Percentiles rank a stretch among this genome's conserved stretches.
phyloP scores from a whole-genome alignment of 2,113 vertebrate genomes.

The Cyphomyrus discorhynchus region DNA sequence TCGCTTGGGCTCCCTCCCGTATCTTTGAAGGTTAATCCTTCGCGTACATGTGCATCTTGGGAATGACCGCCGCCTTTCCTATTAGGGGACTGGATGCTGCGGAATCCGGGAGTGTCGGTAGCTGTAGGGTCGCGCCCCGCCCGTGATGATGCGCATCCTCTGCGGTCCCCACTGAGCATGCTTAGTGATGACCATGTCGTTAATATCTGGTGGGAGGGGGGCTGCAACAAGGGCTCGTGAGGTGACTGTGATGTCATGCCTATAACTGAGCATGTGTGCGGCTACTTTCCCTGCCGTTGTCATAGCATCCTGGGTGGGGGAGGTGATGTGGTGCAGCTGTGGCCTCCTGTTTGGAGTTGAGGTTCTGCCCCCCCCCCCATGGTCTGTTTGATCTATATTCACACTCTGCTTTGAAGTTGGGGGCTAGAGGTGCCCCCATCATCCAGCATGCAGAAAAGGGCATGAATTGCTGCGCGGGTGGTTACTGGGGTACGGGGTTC shows the following conservation, averaged over 20 bases:
- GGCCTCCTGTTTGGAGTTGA: neutral
- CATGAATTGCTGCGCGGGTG: neutral
- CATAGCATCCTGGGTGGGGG: neutral
- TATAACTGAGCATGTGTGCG: neutral
- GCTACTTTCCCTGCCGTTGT: neutral
- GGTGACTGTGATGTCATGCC: neutral
- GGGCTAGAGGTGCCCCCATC: neutral
- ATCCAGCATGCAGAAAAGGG: neutral
- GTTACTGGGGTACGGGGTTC: neutral
- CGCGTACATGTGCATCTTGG: neutral
- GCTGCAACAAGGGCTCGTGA: neutral
- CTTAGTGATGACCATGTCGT: neutral
- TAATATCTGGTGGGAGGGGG: neutral
- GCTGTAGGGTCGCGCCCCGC: neutral
- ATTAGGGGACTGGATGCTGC: neutral
- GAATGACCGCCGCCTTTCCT: neutral
- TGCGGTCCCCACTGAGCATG: neutral
- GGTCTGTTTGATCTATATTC: neutral
- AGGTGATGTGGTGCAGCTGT: neutral
- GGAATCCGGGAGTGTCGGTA: neutral
- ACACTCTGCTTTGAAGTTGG: neutral
- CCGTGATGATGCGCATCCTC: neutral
- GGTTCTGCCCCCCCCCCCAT: neutral
- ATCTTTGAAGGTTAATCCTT: neutral
- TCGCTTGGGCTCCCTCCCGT: neutral